Evolutionary conservation across 2,797 vertebrate species (phyloP).

Genomic region (Anguilla anguilla): DNA sequence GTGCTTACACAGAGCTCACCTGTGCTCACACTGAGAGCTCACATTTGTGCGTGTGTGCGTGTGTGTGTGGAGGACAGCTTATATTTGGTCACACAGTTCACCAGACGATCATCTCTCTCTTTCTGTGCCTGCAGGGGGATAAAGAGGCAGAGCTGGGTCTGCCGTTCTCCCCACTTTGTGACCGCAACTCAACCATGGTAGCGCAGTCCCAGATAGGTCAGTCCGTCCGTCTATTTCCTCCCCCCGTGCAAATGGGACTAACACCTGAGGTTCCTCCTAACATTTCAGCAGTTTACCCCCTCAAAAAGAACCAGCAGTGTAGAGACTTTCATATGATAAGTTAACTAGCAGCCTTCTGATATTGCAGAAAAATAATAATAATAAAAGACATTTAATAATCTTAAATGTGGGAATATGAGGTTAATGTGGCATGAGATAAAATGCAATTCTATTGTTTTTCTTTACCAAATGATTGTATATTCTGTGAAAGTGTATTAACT

Average conservation of each 20-base stretch:
- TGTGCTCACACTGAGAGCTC: background rate
- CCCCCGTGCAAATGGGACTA: background rate
- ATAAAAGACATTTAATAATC: background rate
- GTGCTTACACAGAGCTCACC: conserved; percentile 72
- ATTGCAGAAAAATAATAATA: background rate
- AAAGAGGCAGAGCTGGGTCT: conserved; percentile 95
- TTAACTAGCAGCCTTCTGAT: background rate
- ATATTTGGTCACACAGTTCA: conserved; percentile 46
- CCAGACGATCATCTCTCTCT: conserved; percentile 17
- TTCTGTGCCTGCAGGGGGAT: conserved; percentile 83
- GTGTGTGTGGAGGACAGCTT: background rate
- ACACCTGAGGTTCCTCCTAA: background rate
- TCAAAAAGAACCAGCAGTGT: background rate
- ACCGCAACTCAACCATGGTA: conserved; percentile 96
- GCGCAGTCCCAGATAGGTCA: conserved; percentile 97
- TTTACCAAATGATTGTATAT: background rate
- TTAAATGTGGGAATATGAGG: background rate
- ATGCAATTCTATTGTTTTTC: background rate
- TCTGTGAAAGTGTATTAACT: background rate
- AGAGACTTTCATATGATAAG: background rate
- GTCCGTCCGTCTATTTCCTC: conserved; percentile 40
- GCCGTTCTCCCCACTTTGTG: conserved; percentile 95
- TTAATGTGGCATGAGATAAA: background rate
- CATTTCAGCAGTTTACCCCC: background rate
- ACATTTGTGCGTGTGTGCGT: background rate